These are phyloP conservation scores for Aphelocoma coerulescens DNA, from an alignment of 2,113 vertebrate species.

Conservation along the genomic window DNA sequence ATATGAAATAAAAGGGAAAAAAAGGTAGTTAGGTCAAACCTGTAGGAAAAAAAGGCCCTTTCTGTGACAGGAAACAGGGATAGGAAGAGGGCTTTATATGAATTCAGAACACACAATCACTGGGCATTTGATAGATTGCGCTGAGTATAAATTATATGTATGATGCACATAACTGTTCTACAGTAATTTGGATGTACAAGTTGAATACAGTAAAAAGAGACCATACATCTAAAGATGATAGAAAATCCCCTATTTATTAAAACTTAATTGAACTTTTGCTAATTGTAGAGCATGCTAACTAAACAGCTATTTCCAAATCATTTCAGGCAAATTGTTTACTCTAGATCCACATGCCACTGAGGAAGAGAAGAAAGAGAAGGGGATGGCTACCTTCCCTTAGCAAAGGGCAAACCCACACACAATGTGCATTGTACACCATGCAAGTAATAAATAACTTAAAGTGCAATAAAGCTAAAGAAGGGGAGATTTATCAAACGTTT, in stretches of 20 bases:
- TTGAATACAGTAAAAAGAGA: background rate
- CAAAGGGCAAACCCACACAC: background rate
- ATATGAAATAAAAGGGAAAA: background rate
- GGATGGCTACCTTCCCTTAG: background rate
- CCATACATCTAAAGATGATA: background rate
- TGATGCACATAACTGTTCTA: background rate
- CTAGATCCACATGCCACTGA: background rate
- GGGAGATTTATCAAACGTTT: background rate
- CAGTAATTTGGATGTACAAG: background rate
- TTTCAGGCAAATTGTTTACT: background rate
- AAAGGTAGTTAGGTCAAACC: background rate
- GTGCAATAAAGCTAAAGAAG: background rate
- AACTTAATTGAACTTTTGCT: background rate
- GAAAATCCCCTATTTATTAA: background rate
- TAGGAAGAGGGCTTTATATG: background rate
- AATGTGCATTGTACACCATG: background rate
- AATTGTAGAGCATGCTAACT: background rate
- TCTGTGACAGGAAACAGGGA: background rate
- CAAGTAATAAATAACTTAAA: background rate
- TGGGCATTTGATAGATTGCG: background rate
- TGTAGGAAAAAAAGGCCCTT: background rate
- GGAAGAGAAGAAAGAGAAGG: background rate
- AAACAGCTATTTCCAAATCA: background rate
- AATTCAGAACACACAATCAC: background rate
- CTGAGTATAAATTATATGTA: background rate